phyloP scores from a whole-genome alignment of 2,113 vertebrate species.

The Lagopus muta region DNA sequence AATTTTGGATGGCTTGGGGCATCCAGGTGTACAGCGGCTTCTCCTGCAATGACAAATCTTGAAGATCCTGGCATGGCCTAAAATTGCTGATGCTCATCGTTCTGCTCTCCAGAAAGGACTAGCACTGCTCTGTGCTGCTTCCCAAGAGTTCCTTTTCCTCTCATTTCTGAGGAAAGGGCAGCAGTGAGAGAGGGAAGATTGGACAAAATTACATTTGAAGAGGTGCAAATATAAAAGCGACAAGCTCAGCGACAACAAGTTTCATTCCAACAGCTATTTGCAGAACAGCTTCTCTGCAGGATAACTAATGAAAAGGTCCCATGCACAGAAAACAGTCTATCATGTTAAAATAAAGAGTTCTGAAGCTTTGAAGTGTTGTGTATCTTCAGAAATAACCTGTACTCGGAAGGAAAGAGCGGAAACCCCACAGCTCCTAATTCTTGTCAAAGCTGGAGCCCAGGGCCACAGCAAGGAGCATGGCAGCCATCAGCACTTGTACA shows the following conservation, averaged over 20 bases:
- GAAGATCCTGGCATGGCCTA: background rate
- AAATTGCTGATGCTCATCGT: background rate
- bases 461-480: fast-evolving
- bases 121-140: background rate
- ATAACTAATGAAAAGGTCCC: background rate
- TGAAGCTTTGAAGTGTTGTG: constrained; percentile 9
- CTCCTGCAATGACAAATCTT: background rate
- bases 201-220: background rate
- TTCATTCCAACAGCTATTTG: background rate
- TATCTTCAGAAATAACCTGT: background rate
- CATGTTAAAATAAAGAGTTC: background rate
- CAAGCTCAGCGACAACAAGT: background rate
- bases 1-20: background rate
- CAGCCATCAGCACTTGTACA: background rate
- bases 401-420: background rate
- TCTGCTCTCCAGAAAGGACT: background rate
- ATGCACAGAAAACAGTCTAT: background rate
- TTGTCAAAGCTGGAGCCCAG: background rate
- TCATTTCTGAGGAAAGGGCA: background rate
- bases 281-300: background rate
- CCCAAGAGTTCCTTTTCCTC: background rate
- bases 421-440: background rate
- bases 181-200: background rate
- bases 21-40: background rate
- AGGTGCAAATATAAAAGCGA: background rate